Evolutionary conservation across 2,113 vertebrate genomes (phyloP).

Genomic region (Seriola aureovittata): DNA sequence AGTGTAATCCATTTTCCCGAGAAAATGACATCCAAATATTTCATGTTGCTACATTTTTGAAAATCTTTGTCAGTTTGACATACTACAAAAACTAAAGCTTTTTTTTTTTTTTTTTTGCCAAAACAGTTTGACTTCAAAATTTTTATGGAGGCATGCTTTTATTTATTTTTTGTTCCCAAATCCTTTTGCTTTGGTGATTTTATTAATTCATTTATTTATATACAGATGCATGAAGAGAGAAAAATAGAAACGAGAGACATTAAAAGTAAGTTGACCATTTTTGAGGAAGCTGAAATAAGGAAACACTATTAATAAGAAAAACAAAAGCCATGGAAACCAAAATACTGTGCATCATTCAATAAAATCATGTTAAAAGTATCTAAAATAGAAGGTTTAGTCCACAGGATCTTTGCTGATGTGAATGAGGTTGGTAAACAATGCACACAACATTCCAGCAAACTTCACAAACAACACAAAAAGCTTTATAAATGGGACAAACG

Average conservation of each 20-base stretch:
- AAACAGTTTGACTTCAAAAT: neutral
- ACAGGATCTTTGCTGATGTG: neutral
- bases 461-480: neutral
- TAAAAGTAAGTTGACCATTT: neutral
- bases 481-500: conserved; percentile 1
- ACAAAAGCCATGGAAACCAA: neutral
- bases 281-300: conserved; percentile 8
- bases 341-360: neutral
- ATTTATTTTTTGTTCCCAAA: conserved; percentile 1
- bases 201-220: neutral
- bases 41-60: neutral
- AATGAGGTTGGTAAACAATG: neutral
- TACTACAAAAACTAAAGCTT: neutral
- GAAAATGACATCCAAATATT: neutral
- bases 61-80: neutral
- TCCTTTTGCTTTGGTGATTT: neutral
- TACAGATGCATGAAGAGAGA: neutral
- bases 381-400: neutral
- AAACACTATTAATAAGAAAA: neutral
- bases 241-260: too few species aligned
- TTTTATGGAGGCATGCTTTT: neutral
- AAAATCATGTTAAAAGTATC: neutral
- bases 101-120: neutral
- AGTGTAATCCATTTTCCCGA: neutral
- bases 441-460: conserved; percentile 1